Percentiles rank a stretch among this genome's conserved stretches.
Conservation (phyloP, 2,113 vertebrate species). For the Hippocampus guttulatus region DNA sequence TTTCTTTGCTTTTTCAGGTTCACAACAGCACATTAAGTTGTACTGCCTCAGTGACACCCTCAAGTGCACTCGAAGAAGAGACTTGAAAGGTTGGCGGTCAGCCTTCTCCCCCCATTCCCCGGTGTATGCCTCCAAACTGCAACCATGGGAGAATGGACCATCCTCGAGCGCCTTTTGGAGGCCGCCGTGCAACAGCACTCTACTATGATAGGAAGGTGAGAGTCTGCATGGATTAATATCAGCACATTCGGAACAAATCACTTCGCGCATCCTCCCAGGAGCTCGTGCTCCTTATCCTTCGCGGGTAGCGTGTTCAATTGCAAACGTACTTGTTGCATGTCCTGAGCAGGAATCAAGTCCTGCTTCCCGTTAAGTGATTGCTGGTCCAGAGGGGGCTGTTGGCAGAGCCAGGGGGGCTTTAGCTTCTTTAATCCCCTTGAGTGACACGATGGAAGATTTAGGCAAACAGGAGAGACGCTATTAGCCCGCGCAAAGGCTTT, state of each 20-base stretch:
- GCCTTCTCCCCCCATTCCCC: conserved; percentile 29
- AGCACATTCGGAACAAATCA: neutral
- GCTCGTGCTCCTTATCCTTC: neutral
- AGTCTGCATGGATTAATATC: conserved; percentile 21
- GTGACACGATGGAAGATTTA: conserved; percentile 46
- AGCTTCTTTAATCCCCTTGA: conserved; percentile 57
- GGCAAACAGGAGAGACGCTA: conserved; percentile 13
- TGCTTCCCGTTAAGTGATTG: conserved; percentile 25
- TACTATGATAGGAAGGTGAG: conserved; percentile 98
- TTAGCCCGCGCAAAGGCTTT: conserved; percentile 36
- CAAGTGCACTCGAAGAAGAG: conserved; percentile 45
- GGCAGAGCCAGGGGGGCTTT: conserved; percentile 36
- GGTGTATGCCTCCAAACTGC: conserved; percentile 60
- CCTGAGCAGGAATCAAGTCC: conserved; percentile 3
- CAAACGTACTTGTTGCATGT: conserved; percentile 2
- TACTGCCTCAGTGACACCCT: conserved; percentile 43
- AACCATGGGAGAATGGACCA: conserved; percentile 99
- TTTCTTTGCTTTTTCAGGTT: conserved; percentile 3
- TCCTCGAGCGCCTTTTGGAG: conserved; percentile 97
- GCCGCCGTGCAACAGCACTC: conserved; percentile 98
- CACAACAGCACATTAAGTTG: conserved; percentile 17
- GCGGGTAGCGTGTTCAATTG: neutral
- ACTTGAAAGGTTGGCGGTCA: conserved; percentile 18
- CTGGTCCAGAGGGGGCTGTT: conserved; percentile 37
- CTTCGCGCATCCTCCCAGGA: neutral